Evolutionary conservation across 2,797 vertebrate genomes (phyloP).

Genomic region (Oreonectes daqikongensis): DNA sequence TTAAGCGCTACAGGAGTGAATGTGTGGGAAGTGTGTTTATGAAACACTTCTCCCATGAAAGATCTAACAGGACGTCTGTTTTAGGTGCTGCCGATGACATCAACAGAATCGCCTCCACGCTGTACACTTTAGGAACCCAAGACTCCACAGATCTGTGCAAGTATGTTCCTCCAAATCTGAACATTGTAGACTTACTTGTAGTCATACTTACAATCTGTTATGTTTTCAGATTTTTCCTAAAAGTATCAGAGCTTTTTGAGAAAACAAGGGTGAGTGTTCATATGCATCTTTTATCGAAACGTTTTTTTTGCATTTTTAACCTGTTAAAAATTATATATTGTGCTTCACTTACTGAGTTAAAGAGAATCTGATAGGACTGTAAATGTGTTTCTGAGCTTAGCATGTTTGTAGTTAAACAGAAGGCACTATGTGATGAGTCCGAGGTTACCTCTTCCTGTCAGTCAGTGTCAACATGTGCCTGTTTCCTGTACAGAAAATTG

Average conservation of each 20-base stretch:
- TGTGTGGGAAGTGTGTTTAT: constrained; percentile 26
- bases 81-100: constrained; percentile 94
- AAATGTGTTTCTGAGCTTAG: constrained; percentile 27
- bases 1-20: background rate
- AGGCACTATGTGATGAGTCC: background rate
- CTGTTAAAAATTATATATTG: background rate
- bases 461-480: constrained; percentile 16
- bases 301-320: too few species aligned
- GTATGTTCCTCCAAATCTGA: constrained; percentile 62
- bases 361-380: background rate
- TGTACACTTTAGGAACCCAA: constrained; percentile 94
- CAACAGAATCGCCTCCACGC: constrained; percentile 96
- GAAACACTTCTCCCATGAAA: background rate
- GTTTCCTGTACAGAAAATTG: constrained; percentile 86
- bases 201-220: constrained; percentile 1
- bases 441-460: constrained; percentile 22
- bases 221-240: constrained; percentile 90
- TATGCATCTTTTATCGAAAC: too few species aligned
- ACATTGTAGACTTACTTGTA: background rate
- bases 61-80: constrained; percentile 40
- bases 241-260: constrained; percentile 96
- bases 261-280: constrained; percentile 89
- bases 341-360: constrained; percentile 1
- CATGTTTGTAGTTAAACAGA: constrained; percentile 10
- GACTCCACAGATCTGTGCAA: constrained; percentile 98